Conservation (phyloP, 2,888 invertebrate species). For the Adineta ricciae region DNA sequence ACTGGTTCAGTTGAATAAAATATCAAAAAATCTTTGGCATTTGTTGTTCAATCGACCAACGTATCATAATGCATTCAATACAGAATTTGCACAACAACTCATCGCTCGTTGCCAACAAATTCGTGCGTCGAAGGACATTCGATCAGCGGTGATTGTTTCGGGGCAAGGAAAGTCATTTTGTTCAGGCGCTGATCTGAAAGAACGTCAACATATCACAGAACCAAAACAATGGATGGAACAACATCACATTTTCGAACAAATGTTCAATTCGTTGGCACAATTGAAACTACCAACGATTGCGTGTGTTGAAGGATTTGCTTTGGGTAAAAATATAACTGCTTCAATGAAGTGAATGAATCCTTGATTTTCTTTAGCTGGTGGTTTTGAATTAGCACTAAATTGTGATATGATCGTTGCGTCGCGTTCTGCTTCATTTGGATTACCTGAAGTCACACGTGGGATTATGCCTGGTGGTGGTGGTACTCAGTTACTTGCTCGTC, state of each 20-base stretch:
- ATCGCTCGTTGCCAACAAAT: background rate
- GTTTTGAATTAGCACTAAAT: background rate
- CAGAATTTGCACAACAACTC: background rate
- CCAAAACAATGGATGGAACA: background rate
- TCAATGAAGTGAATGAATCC: background rate
- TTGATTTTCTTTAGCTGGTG: background rate
- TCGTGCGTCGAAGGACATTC: background rate
- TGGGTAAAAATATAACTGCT: background rate
- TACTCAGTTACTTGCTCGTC: background rate
- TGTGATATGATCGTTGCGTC: background rate
- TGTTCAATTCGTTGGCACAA: background rate
- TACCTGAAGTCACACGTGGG: background rate
- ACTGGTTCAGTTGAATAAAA: background rate
- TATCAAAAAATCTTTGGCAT: background rate
- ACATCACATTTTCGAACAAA: background rate
- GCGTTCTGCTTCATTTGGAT: background rate
- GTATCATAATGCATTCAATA: background rate
- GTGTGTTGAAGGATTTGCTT: background rate
- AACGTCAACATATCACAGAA: background rate
- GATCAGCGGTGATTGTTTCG: background rate
- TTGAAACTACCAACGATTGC: background rate
- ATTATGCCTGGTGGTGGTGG: constrained; percentile 2
- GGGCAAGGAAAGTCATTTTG: background rate
- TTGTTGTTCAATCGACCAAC: background rate
- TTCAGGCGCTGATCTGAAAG: background rate